Evolutionary conservation across 1,140 invertebrate genomes (phyloP).

Genomic region (Pomacea maculata): DNA sequence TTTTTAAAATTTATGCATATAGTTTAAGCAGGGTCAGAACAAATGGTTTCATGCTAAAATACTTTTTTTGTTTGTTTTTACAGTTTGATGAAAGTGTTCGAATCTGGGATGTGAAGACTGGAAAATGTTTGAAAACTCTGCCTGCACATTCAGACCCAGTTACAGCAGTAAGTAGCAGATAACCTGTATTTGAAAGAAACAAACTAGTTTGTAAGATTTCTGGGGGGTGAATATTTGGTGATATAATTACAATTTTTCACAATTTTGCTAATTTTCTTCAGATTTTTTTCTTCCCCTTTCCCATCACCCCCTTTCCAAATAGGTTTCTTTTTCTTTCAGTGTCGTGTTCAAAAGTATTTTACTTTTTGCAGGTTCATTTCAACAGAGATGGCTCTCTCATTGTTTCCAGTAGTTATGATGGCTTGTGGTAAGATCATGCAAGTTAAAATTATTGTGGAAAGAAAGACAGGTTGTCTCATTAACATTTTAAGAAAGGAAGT

Average conservation of each 20-base stretch:
- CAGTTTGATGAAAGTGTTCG: conserved; percentile 98
- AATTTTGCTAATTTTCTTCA: conserved; percentile 64
- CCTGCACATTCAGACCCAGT: conserved; percentile 99
- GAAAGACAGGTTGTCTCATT: background rate
- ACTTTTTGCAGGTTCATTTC: conserved; percentile 75
- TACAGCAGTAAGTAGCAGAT: conserved; percentile 76
- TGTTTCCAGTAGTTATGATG: conserved; percentile 99
- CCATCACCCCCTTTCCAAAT: no score
- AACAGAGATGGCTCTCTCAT: conserved; percentile 98
- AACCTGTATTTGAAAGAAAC: background rate
- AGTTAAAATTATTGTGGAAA: conserved; percentile 7
- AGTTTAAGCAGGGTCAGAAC: no score
- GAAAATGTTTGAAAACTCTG: conserved; percentile 97
- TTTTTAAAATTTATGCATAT: no score
- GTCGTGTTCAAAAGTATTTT: background rate
- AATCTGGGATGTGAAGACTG: conserved; percentile 99
- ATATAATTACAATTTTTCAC: conserved; percentile 8
- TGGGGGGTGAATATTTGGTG: no score
- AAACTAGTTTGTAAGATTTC: no score
- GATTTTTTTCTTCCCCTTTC: no score
- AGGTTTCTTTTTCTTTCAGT: background rate
- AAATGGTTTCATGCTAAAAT: background rate
- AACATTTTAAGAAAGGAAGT: no score
- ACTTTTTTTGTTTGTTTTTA: conserved; percentile 31
- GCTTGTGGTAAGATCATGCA: conserved; percentile 81